Evolutionary conservation across 2,888 invertebrate genomes (phyloP), one percentile per base, ranked within the genome.

Genomic region (Aproaerema taeniolella): DNA sequence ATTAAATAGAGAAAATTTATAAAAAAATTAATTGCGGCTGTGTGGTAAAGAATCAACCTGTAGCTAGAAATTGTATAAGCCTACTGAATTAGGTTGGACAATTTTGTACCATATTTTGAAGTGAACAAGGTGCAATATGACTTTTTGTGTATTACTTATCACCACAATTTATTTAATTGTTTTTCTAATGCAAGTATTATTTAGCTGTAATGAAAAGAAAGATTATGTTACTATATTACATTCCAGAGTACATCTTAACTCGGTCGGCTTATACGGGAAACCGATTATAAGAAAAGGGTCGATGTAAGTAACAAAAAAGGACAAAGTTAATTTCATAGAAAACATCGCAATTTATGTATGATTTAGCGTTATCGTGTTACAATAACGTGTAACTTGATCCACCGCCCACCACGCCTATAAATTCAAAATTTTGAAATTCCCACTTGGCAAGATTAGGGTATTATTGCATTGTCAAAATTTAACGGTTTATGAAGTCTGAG

Each of bases 11-110:
- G 42, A 58, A 59, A 50, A 58, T 50, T 56, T 20, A 37, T 41
- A 13, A 33, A 60, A 46, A 44, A 52, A 47, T 58, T 62, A 58
- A 53, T 50, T 52, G 71, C 72, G 77, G 77, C 77, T 77, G 75
- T 72, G 71, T 76, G 58, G 65, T 47, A 61, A 63, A 61, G 66
- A 74, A 72, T 75, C 76, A 74, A 75, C 67, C 56, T 60, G 58
- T 61, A 56, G 43, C 50, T 63, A 56, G 54, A 52, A 39, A 49
- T 41, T 35, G 47, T 55, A 57, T 61, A 46, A 60, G 56, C 62
- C 54, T 60, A 61, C 60, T 62, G 58, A 58, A 57, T 52, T 47
- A 47, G 43, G 49, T 43, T 45, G 50, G 45, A 50, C 50, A 38
- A 34, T n/a, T 26, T 46, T 52, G 20, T 50, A 46, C 42, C 36